These are phyloP conservation scores for Dromococcyx pavoninus DNA, from an alignment of 2,797 vertebrate genomes.

Conservation along the genomic window DNA sequence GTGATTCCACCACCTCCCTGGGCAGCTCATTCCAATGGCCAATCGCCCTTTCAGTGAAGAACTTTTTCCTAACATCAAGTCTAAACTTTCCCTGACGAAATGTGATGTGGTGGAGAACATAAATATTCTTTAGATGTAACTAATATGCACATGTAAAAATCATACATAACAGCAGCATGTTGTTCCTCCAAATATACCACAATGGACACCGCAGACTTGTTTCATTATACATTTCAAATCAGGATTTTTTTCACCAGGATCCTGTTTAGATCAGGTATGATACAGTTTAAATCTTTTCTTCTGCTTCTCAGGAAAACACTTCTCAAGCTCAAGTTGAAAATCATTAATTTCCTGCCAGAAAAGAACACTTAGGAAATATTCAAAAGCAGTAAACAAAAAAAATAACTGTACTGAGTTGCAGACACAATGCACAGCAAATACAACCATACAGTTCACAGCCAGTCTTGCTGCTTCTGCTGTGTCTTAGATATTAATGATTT, in stretches of 20 bases:
- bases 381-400: neutral
- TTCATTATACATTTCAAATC: no score
- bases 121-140: neutral
- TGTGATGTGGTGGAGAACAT: neutral
- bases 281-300: neutral
- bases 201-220: no score
- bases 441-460: neutral
- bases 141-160: neutral
- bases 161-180: neutral
- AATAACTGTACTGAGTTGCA: neutral
- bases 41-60: no score
- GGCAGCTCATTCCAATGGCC: no score
- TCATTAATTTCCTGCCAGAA: neutral
- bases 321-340: neutral
- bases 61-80: no score
- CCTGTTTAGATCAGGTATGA: neutral
- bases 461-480: neutral
- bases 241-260: neutral
- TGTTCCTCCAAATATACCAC: neutral
- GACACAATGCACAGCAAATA: no score
- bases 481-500: neutral
- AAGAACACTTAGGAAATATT: neutral
- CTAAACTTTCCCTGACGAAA: no score
- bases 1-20: no score
- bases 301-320: neutral